Evolutionary conservation across 2,113 vertebrate genomes (phyloP), one percentile per base, ranked within the genome.

Genomic region (Lagopus muta): DNA sequence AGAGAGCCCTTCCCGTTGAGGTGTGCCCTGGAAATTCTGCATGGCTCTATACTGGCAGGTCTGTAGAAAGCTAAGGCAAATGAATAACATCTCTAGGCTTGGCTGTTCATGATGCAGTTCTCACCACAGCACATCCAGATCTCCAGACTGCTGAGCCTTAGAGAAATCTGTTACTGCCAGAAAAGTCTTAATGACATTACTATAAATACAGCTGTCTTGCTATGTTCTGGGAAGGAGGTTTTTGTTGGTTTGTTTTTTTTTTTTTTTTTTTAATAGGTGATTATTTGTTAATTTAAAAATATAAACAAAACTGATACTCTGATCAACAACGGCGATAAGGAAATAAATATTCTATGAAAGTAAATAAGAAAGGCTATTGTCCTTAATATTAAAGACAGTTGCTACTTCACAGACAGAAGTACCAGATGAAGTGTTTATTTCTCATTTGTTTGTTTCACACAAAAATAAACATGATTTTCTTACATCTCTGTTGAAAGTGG

Each of bases 61-160:
- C 62, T 82, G 24, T 87, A 0, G 1, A 2, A 55, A 45, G 48
- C 11, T 24, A 42, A 48, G 38, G 47, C 55, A 69, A 62, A 87
- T 67, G 43, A 84, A n/a, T 20, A 55, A 69, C 24, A 0, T 85
- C 58, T 70, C 71, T 69, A 65, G 66, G 28, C 62, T 91, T 85
- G 71, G 61, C 58, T 48, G 82, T 75, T 72, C 69, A 17, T 7
- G 62, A 30, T n/a, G 78, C 45, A 87, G 36, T 43, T 89, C 42
- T 87, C 0, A 0, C 40, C 6, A 1, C 70, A 82, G 38, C 0
- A 0, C 76, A 55, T 87, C 74, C 1, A 2, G 71, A 73, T 27
- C 9, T 10, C 58, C 74, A 79, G 34, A 71, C 20, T 1, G 1
- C 71, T 40, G n/a, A 82, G 48, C 55, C 73, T 92, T 57, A 61